Evolutionary conservation across 2,113 vertebrate species (phyloP).

Genomic region (Petrocephalus microphthalmus): DNA sequence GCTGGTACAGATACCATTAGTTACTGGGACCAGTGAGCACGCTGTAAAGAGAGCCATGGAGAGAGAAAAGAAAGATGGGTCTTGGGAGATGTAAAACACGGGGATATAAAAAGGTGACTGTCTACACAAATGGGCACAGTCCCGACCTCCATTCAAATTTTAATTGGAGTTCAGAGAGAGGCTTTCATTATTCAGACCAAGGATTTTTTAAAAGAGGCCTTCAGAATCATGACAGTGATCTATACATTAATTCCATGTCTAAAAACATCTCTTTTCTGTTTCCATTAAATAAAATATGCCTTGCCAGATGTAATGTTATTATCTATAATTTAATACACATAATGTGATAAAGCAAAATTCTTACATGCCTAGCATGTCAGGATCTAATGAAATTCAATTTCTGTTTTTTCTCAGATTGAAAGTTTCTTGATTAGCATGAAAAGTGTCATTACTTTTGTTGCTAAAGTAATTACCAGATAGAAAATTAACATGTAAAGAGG

Average conservation of each 20-base stretch:
- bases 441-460: neutral
- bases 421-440: neutral
- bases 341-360: no score
- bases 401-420: neutral
- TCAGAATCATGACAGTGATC: neutral
- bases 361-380: neutral
- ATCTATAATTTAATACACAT: neutral
- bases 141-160: neutral
- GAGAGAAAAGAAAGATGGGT: neutral
- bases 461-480: neutral
- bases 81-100: neutral
- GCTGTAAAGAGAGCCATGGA: neutral
- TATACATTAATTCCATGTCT: neutral
- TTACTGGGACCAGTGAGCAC: neutral
- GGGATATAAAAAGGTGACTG: neutral
- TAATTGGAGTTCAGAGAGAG: neutral
- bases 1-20: neutral
- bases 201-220: neutral
- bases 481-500: neutral
- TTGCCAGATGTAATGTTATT: neutral
- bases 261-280: neutral
- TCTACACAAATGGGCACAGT: neutral
- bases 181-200: slow-evolving; percentile 6
- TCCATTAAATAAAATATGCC: neutral
- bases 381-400: neutral